Evolutionary conservation across 1,140 invertebrate species (phyloP).

Genomic region (Episyrphus balteatus): DNA sequence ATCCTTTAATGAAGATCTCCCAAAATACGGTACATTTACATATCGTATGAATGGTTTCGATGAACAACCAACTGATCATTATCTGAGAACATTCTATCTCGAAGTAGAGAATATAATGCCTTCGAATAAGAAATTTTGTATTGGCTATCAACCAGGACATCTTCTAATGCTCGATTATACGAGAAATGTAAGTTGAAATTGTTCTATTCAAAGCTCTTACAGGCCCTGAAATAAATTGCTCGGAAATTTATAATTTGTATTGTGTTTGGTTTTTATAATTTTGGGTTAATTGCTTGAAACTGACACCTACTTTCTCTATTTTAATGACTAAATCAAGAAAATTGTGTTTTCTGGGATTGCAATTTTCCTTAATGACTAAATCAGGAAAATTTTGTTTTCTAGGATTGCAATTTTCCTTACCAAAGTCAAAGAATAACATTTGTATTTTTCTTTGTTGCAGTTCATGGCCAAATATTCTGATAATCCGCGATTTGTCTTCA

Average conservation of each 20-base stretch:
- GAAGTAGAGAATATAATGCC: slow-evolving; percentile 39
- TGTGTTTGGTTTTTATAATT: no score
- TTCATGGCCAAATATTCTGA: slow-evolving; percentile 44
- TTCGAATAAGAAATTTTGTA: slow-evolving; percentile 53
- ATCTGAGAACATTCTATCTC: slow-evolving; percentile 71
- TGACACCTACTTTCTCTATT: no score
- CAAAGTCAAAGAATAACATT: not conserved
- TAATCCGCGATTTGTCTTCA: slow-evolving; percentile 70
- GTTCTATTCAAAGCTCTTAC: no score
- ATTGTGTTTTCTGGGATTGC: no score
- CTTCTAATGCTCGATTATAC: slow-evolving; percentile 52
- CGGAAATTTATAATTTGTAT: no score
- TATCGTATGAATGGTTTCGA: slow-evolving; percentile 84
- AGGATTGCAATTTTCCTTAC: no score
- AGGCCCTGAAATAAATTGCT: no score
- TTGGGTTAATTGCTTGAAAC: no score
- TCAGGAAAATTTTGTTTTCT: no score
- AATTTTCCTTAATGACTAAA: no score
- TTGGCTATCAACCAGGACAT: slow-evolving; percentile 68
- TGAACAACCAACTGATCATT: slow-evolving; percentile 78
- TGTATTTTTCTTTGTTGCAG: slow-evolving; percentile 40
- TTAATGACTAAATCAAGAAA: no score
- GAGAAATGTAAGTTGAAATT: slow-evolving; percentile 44
- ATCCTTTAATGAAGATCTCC: slow-evolving; percentile 79
- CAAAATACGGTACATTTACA: slow-evolving; percentile 77